Evolutionary conservation across 2,797 vertebrate genomes (phyloP), one percentile per base, ranked within the genome.

Genomic region (Phoxinus dragarum): DNA sequence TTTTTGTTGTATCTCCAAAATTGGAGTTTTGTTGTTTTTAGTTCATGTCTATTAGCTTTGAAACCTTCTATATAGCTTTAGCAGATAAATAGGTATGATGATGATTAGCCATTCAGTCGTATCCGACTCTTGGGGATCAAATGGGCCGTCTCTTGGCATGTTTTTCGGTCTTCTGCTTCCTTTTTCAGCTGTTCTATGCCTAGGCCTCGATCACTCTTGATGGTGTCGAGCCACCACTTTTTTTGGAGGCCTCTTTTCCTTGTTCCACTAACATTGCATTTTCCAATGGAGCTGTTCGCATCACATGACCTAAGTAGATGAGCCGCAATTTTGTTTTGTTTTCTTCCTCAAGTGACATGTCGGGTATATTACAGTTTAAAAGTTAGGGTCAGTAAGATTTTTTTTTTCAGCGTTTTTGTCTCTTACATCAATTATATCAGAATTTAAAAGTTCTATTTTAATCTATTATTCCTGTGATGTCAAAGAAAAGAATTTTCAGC

Each of bases 1-100:
- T 75, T 87, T 42, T 73, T 89, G 42, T 27, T 27, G 27, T 27
- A 27, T 27, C 27, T 27, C 27, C 2, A 74, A 74, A 49, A 61
- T 6, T 64, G 5, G n/a, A 6, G 16, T n/a, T 38, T 56, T 77
- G 4, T 61, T 2, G 49, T 11, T 61, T 77, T 78, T 27, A 78
- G 8, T 44, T 16, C 23, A 11, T 17, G 36, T 61, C 49, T 52
- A 9, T 14, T 76, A 16, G 34, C 12, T 59, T 56, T 40, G 21
- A 76, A 76, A 76, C 34, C 34, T n/a, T 34, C 36, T 38, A 36
- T 66, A 12, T 71, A 74, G 4, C 3, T 12, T 17, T 17, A 31
- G 69, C 27, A 27, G 42, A 47, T 9, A 31, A 31, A 64, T 27
- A 3, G 27, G 14, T 17, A 5, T 47, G 44, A 14, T 47, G 11